Conservation (phyloP, 2,888 invertebrate species). For the Cremastobaeus sp. region DNA sequence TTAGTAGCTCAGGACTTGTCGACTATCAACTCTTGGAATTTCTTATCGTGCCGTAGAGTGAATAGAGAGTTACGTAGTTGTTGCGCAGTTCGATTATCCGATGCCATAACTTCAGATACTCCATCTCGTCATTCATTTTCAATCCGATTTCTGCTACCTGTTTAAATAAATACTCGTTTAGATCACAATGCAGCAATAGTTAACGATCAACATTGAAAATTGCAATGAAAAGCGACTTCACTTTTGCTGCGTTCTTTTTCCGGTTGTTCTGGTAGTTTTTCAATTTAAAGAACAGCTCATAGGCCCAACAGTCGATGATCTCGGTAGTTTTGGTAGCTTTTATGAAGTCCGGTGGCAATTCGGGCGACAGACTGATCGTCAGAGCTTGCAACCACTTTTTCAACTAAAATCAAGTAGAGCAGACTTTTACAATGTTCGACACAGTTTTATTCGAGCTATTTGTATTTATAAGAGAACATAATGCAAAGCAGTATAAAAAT, state of each 20-base stretch:
- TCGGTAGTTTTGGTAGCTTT: slow-evolving; percentile 70
- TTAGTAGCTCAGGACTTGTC: slow-evolving; percentile 4
- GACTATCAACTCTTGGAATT: slow-evolving; percentile 39
- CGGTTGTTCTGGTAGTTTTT: slow-evolving; percentile 70
- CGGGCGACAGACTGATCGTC: slow-evolving; percentile 52
- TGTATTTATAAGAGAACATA: no score
- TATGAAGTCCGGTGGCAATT: slow-evolving; percentile 63
- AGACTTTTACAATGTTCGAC: not conserved
- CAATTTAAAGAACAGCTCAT: slow-evolving; percentile 73
- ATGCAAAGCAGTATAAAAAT: no score
- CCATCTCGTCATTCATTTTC: slow-evolving; percentile 65
- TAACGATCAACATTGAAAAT: no score
- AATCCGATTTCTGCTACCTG: slow-evolving; percentile 55
- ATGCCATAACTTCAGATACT: slow-evolving; percentile 70
- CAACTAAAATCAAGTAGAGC: slow-evolving; percentile 63
- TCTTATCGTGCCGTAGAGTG: slow-evolving; percentile 65
- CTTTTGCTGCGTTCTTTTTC: slow-evolving; percentile 64
- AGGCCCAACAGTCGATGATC: slow-evolving; percentile 74
- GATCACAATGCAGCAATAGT: not conserved
- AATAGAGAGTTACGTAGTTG: slow-evolving; percentile 72
- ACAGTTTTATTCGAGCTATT: no score
- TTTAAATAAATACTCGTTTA: no score
- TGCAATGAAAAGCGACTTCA: no score
- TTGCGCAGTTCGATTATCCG: slow-evolving; percentile 72
- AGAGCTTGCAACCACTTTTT: slow-evolving; percentile 73